Evolutionary conservation across 2,113 vertebrate species (phyloP), one percentile per base, ranked within the genome.

Genomic region (Pelmatolapia mariae): DNA sequence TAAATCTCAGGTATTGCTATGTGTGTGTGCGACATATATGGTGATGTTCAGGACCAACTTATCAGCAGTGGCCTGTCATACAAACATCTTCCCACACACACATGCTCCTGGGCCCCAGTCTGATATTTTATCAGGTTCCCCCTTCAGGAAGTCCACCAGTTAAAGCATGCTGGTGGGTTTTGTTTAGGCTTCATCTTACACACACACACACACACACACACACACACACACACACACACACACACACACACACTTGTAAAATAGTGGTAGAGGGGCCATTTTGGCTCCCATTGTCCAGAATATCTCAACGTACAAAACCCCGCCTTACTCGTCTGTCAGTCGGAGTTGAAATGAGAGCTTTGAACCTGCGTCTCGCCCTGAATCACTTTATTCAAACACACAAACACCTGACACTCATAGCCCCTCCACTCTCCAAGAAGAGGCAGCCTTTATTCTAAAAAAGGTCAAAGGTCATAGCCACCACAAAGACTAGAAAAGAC

Each of bases 61-160:
- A 92, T 91, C 91, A 80, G 78, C 22, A 10, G 68, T 29, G 36
- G 68, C 24, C 81, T 84, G 59, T 90, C 80, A 54, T 68, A 10
- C 29, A 82, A 86, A 43, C 26, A 38, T 84, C 36, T 63, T 26
- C 38, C 31, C 31, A 10, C 63, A 68, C 33, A 73, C 68, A 10
- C 13, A 61, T 52, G 61, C 61, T 66, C 47, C 19, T 24, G 82
- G 92, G 89, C 82, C 88, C 38, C 91, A 50, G 24, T 6, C 1
- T 91, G 89, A 88, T 45, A 91, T 94, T 90, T 93, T 91, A 91
- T 92, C 90, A 68, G 52, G 12, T 15, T 81, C 16, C 31, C 31
- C 22, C 40, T 84, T 22, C 43, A 26, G 45, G 40, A 33, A 22
- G 50, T 47, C 19, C 18, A 53, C 26, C 40, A n/a, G 63, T 63